Evolutionary conservation across 1,140 invertebrate genomes (phyloP).

Genomic region (Bombyx mori): DNA sequence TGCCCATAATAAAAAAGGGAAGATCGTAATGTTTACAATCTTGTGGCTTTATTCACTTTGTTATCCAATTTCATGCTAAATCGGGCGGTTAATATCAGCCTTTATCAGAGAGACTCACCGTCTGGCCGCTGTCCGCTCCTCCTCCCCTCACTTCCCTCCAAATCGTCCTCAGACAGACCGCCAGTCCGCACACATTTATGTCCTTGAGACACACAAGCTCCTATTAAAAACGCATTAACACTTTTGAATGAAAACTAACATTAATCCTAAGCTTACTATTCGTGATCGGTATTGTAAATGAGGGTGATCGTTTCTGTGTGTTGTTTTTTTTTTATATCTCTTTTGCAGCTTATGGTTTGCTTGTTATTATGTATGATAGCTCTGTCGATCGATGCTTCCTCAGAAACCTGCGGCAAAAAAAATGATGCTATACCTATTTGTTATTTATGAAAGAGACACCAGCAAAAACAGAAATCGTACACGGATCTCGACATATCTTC

Average conservation of each 20-base stretch:
- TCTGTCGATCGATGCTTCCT: too few species aligned
- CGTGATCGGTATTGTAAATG: too few species aligned
- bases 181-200: constrained; percentile 7
- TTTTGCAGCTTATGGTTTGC: too few species aligned
- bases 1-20: constrained; percentile 63
- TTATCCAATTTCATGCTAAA: constrained; percentile 71
- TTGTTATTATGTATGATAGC: too few species aligned
- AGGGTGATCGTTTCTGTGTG: too few species aligned
- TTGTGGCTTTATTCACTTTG: constrained; percentile 71
- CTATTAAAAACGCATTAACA: constrained; percentile 5
- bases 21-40: constrained; percentile 69
- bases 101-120: constrained; percentile 65
- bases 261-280: not conserved
- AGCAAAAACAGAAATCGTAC: constrained; percentile 7
- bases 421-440: constrained; percentile 5
- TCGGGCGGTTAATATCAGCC: constrained; percentile 66
- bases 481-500: constrained; percentile 32
- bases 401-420: not conserved
- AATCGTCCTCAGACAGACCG: constrained; percentile 10
- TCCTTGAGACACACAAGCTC: constrained; percentile 10
- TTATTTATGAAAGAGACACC: constrained; percentile 4
- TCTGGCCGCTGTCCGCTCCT: constrained; percentile 28
- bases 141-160: constrained; percentile 7
- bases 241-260: constrained; percentile 32
- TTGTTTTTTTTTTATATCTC: too few species aligned